These are phyloP conservation scores for Agonopterix arenella DNA, from an alignment of 2,888 invertebrate species.

Conservation along the genomic window DNA sequence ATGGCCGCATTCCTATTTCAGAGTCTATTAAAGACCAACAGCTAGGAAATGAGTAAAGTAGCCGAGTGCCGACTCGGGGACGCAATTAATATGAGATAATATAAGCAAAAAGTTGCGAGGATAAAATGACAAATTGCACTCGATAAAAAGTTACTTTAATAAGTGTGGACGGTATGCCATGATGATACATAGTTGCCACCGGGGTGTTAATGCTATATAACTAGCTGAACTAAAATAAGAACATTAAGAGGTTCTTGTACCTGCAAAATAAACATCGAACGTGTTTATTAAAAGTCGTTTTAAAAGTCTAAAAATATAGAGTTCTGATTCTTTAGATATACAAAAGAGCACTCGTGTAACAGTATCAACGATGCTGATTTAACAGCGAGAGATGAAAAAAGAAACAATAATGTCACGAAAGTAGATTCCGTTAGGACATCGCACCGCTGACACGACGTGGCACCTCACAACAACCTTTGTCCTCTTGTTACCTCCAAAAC, in stretches of 20 bases:
- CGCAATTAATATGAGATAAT: conserved; percentile 59
- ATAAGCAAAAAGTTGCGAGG: conserved; percentile 48
- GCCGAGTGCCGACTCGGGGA: conserved; percentile 18
- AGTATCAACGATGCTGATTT: conserved; percentile 11
- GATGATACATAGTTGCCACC: conserved; percentile 5
- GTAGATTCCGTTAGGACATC: conserved; percentile 35
- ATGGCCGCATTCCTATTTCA: conserved; percentile 69
- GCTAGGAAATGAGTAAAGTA: conserved; percentile 39
- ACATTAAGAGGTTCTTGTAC: no score
- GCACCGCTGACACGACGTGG: conserved; percentile 58
- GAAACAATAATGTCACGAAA: conserved; percentile 47
- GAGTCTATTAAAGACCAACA: conserved; percentile 45
- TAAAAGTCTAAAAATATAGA: no score
- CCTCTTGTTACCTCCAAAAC: conserved; percentile 61
- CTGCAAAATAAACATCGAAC: background rate
- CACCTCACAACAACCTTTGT: conserved; percentile 72
- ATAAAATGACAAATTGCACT: conserved; percentile 57
- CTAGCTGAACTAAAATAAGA: background rate
- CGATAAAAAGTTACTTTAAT: conserved; percentile 40
- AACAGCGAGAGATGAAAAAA: conserved; percentile 20
- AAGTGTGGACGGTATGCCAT: conserved; percentile 22
- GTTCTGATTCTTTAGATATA: no score
- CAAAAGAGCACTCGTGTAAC: conserved; percentile 4
- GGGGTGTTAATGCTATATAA: background rate
- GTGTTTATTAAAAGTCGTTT: no score